These are phyloP conservation scores for Eucera pruinosa DNA, from an alignment of 2,888 invertebrate species.

Conservation along the genomic window DNA sequence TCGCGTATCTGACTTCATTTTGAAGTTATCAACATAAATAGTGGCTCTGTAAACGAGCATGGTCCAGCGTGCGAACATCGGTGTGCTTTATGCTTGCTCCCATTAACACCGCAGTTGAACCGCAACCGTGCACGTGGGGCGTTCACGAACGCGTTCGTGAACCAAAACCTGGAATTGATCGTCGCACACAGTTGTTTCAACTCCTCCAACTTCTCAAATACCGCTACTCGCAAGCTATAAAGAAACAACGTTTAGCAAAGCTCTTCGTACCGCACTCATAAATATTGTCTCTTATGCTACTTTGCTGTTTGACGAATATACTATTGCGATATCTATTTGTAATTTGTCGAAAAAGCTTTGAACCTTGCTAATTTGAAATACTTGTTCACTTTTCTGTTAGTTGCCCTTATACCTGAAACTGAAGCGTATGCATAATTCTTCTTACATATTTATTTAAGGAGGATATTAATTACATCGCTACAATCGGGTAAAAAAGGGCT, in stretches of 20 bases:
- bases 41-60: conserved; percentile 74
- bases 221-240: conserved; percentile 45
- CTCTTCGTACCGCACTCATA: conserved; percentile 43
- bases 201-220: conserved; percentile 57
- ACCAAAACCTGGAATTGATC: not conserved
- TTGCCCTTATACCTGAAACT: conserved; percentile 10
- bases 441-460: too few species aligned
- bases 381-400: conserved; percentile 10
- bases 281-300: conserved; percentile 44
- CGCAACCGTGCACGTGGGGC: conserved; percentile 48
- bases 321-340: conserved; percentile 36
- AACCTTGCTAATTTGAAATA: conserved; percentile 23
- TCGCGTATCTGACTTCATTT: conserved; percentile 79
- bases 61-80: conserved; percentile 59
- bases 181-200: conserved; percentile 51
- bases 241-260: conserved; percentile 64
- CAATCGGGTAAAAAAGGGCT: too few species aligned
- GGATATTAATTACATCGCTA: too few species aligned
- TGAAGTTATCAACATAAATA: conserved; percentile 81
- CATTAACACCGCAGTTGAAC: conserved; percentile 68
- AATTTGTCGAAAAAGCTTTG: conserved; percentile 44
- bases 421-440: too few species aligned
- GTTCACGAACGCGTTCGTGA: conserved; percentile 19
- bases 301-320: conserved; percentile 52
- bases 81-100: conserved; percentile 66